Evolutionary conservation across 2,113 vertebrate species (phyloP).

Genomic region (Pelodiscus sinensis): DNA sequence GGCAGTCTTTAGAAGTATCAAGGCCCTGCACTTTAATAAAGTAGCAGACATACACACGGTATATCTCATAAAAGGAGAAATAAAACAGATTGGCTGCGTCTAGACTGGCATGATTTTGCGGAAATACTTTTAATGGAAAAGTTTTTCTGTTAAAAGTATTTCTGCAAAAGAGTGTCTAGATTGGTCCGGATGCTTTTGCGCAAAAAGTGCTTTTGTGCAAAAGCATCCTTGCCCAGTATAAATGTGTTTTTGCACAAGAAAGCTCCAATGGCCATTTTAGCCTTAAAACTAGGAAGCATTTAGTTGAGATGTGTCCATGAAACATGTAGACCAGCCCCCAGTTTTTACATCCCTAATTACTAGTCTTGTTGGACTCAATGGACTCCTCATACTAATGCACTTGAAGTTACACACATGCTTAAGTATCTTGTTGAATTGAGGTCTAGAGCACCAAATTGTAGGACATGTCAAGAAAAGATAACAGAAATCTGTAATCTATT

Average conservation of each 20-base stretch:
- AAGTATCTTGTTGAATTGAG: background rate
- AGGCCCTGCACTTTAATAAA: conserved; percentile 13
- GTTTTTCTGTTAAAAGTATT: no score
- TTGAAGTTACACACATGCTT: background rate
- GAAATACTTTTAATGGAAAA: no score
- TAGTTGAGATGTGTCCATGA: background rate
- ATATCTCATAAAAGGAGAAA: conserved; percentile 39
- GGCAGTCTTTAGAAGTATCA: conserved; percentile 17
- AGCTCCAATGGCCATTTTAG: no score
- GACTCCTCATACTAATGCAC: background rate
- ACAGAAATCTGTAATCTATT: background rate
- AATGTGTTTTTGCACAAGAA: no score
- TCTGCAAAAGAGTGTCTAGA: no score
- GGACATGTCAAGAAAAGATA: background rate
- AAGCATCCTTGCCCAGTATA: no score
- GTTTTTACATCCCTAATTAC: background rate
- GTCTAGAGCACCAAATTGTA: background rate
- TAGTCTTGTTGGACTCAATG: background rate
- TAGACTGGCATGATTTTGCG: no score
- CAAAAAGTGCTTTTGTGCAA: no score
- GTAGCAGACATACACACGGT: conserved; percentile 4
- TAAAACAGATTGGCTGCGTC: no score
- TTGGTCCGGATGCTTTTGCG: no score
- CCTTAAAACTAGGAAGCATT: background rate
- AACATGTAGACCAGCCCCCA: background rate